Evolutionary conservation across 2,888 invertebrate genomes (phyloP).

Genomic region (Xestia c-nigrum): DNA sequence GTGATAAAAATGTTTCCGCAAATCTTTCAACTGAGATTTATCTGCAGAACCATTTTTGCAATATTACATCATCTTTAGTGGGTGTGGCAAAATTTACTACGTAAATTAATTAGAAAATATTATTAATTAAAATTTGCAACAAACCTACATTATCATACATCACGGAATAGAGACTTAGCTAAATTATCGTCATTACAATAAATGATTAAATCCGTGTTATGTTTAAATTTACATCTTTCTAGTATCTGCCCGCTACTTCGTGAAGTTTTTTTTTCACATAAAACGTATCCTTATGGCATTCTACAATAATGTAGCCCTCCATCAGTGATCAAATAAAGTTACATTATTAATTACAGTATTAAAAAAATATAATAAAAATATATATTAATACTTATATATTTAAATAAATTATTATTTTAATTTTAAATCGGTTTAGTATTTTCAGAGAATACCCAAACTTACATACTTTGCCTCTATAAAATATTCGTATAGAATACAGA

Average conservation of each 20-base stretch:
- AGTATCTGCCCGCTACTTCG: neutral
- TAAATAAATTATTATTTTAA: too few species aligned
- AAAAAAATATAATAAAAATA: too few species aligned
- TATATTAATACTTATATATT: too few species aligned
- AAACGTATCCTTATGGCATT: neutral
- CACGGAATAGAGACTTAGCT: slow-evolving; percentile 4
- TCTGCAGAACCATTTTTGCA: slow-evolving; percentile 8
- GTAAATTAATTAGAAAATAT: slow-evolving; percentile 32
- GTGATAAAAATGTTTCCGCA: slow-evolving; percentile 40
- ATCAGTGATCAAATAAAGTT: neutral
- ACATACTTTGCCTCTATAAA: neutral
- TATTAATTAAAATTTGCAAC: slow-evolving; percentile 24
- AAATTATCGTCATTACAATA: slow-evolving; percentile 28
- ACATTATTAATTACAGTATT: too few species aligned
- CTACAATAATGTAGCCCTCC: neutral
- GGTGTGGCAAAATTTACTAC: slow-evolving; percentile 23
- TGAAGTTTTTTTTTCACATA: neutral
- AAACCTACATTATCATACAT: slow-evolving; percentile 8
- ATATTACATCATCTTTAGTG: slow-evolving; percentile 40
- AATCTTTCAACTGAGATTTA: slow-evolving; percentile 14
- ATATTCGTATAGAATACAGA: neutral
- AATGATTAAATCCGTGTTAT: slow-evolving; percentile 19
- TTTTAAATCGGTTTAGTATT: neutral
- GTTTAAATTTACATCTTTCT: neutral
- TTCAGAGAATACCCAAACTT: neutral